Percentiles rank a stretch among this genome's conserved stretches.
phyloP scores from a whole-genome alignment of 2,888 invertebrate species.

The Cremastinae sp. region DNA sequence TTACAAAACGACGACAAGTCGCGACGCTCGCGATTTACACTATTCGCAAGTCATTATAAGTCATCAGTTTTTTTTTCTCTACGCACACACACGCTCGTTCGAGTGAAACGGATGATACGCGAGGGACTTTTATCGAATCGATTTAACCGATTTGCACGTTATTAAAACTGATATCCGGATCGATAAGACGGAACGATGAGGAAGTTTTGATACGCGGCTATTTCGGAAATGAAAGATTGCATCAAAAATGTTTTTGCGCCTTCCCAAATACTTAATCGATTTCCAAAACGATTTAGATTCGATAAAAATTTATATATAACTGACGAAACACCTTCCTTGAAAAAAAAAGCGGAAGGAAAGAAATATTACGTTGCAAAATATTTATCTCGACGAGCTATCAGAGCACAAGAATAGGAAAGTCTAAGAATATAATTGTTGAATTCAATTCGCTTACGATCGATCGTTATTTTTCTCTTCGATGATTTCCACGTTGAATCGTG shows the following conservation, averaged over 20 bases:
- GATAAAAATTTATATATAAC: no score
- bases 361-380: no score
- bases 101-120: background rate
- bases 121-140: slow-evolving; percentile 24
- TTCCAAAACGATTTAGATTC: background rate
- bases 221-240: no score
- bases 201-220: background rate
- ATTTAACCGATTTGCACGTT: background rate
- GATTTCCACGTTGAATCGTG: background rate
- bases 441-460: no score
- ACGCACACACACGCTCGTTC: background rate
- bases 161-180: slow-evolving; percentile 12
- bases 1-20: slow-evolving; percentile 30
- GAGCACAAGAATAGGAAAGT: no score
- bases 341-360: no score
- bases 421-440: no score
- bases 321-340: no score
- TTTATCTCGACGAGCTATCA: no score
- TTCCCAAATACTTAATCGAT: background rate
- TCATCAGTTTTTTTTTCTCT: slow-evolving; percentile 7
- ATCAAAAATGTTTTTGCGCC: no score
- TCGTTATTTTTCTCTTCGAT: no score
- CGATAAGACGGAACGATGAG: slow-evolving; percentile 8
- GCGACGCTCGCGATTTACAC: slow-evolving; percentile 26
- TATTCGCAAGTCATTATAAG: slow-evolving; percentile 55